Base-by-base conservation (phyloP, 1,140 invertebrate genomes). In the Aphelinus atriplicis region DNA sequence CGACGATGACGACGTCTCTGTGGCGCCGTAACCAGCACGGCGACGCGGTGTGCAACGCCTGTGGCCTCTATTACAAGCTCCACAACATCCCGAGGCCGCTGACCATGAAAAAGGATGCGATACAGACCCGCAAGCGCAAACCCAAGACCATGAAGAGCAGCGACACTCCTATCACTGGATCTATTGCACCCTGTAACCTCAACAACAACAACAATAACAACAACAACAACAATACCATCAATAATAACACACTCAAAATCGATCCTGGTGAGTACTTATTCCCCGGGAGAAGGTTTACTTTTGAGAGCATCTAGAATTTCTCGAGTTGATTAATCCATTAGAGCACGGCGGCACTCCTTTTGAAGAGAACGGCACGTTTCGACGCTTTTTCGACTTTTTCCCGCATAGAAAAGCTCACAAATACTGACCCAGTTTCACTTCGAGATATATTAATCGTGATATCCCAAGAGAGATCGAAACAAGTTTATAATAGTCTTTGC, bases 91-190 rank as follows among this genome's bases (percentile, higher is more conserved):
- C 93, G 80, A 88, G 95, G 62, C 97, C 97, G 0, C 80, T 95
- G 58, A 91, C 96, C 6, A 98, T 99, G 97, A 97, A 97, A 87
- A 99, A 99, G 87, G 97, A 98, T 81, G 93, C 92, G 56, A 98
- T 99, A 81, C 94, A 95, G 89, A 98, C 96, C 48, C 89, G 97
- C 64, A 98, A 98, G 84, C 89, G 97, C 57, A 97, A 97, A 85
- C 95, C 95, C 0, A 96, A 96, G 85, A 92, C 91, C 57, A 90
- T 89, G 79, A 89, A 89, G 56, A 75, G 79, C 0, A 75, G 73
- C 7, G 83, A 86, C 58, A 84, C 84, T 1, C 77, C 84, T 0
- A 76, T 84, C 3, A 7, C 76, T 2, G 48, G 63, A 55, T 71
- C 68, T 10, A 60, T 62, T 7, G 9, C 73, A 1, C 55, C 79